A percentile compares a stretch with the other conserved stretches of the same genome.
Conservation (phyloP, 2,888 invertebrate species). For the Neuroscelio doddi region DNA sequence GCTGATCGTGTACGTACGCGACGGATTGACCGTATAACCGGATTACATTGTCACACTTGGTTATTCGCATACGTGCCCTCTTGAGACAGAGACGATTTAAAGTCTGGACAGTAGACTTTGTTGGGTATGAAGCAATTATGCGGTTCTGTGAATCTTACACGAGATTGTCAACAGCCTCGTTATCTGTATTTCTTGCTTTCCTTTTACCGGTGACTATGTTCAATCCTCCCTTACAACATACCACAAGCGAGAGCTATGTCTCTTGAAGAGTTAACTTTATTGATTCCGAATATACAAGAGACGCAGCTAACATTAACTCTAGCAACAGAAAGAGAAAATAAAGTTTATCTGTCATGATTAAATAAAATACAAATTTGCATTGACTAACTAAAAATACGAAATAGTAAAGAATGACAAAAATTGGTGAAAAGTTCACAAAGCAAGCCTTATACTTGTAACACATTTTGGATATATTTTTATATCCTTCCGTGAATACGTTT, state of each 20-base stretch:
- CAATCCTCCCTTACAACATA: conserved; percentile 8
- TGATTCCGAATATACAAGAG: conserved; percentile 44
- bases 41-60: conserved; percentile 24
- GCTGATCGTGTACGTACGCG: conserved; percentile 15
- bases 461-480: no score
- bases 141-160: conserved; percentile 59
- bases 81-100: conserved; percentile 56
- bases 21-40: conserved; percentile 20
- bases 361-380: no score
- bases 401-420: no score
- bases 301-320: conserved; percentile 12
- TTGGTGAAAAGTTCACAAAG: no score
- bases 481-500: no score
- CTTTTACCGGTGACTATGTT: conserved; percentile 10
- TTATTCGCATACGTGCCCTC: conserved; percentile 46
- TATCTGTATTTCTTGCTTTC: conserved; percentile 42
- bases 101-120: conserved; percentile 41
- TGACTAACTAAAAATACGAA: no score
- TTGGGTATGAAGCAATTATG: conserved; percentile 63
- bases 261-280: conserved; percentile 33
- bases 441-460: no score
- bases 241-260: not conserved
- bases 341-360: no score
- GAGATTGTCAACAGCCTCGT: conserved; percentile 61
- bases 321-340: no score